Percentiles rank a stretch among this genome's conserved stretches.
Evolutionary conservation across 2,888 invertebrate genomes (phyloP).

Genomic region (Fissipunctia ypsillon): DNA sequence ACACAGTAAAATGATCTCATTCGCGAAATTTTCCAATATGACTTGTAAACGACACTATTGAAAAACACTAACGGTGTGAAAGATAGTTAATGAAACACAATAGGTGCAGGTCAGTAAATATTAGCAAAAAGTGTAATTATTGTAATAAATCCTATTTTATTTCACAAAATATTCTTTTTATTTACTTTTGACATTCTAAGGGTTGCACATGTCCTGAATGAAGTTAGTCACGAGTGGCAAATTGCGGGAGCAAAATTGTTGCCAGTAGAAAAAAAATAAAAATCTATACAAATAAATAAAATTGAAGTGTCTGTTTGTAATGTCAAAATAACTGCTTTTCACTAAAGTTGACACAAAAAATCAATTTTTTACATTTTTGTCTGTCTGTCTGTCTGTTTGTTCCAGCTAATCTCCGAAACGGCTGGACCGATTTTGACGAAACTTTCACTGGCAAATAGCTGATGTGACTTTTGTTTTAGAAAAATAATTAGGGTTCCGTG

Average conservation of each 20-base stretch:
- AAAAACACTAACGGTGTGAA: constrained; percentile 63
- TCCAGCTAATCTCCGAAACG: no score
- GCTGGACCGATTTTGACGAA: no score
- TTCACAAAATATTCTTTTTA: constrained; percentile 77
- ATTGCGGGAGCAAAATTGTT: constrained; percentile 37
- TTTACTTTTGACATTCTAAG: constrained; percentile 88
- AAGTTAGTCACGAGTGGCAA: constrained; percentile 69
- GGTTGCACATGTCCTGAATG: constrained; percentile 76
- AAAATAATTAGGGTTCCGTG: no score
- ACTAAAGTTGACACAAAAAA: no score
- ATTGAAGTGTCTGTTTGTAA: no score
- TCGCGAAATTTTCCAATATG: constrained; percentile 77
- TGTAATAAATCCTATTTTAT: constrained; percentile 63
- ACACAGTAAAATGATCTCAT: constrained; percentile 79
- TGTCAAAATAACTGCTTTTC: no score
- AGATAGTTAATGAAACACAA: constrained; percentile 73
- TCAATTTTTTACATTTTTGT: no score
- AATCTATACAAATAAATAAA: no score
- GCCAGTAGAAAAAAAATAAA: constrained; percentile 49
- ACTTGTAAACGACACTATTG: constrained; percentile 74
- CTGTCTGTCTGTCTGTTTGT: no score
- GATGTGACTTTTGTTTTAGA: no score
- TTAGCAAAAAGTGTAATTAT: constrained; percentile 73
- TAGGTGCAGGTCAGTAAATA: constrained; percentile 76
- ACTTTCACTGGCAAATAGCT: no score